A percentile compares a stretch with the other conserved stretches of the same genome.
phyloP scores from a whole-genome alignment of 2,113 vertebrate genomes.

The Microcebus griseorufus region DNA sequence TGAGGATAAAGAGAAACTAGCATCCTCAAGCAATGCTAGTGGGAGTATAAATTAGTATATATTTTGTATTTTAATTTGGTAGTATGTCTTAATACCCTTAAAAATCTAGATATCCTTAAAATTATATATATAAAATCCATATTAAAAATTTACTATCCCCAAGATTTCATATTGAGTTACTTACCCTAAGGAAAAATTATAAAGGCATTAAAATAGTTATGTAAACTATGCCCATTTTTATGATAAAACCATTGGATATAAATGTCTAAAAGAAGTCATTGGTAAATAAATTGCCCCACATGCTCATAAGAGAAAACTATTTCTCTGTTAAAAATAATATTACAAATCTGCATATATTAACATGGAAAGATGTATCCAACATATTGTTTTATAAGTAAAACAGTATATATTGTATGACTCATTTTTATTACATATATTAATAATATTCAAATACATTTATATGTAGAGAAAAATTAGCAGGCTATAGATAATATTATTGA shows the following conservation, averaged over 20 bases:
- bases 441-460: not conserved
- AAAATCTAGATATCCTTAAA: slow-evolving; percentile 20
- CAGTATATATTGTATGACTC: not conserved
- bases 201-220: slow-evolving; percentile 31
- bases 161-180: slow-evolving; percentile 5
- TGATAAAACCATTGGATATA: slow-evolving; percentile 27
- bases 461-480: not conserved
- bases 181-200: slow-evolving; percentile 32
- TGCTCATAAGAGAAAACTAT: slow-evolving; percentile 31
- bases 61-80: slow-evolving; percentile 40
- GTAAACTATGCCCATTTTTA: not conserved
- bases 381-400: slow-evolving; percentile 31
- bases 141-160: slow-evolving; percentile 5
- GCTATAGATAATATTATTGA: not conserved
- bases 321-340: slow-evolving; percentile 47
- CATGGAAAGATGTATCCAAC: not conserved
- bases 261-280: slow-evolving; percentile 15
- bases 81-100: slow-evolving; percentile 3
- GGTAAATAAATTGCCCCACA: slow-evolving; percentile 29
- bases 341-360: not conserved
- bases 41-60: slow-evolving; percentile 14
- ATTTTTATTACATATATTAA: slow-evolving; percentile 17
- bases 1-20: not conserved
- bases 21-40: not conserved
- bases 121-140: not conserved